Conservation (phyloP, 2,888 invertebrate species). For the Neria commutata region DNA sequence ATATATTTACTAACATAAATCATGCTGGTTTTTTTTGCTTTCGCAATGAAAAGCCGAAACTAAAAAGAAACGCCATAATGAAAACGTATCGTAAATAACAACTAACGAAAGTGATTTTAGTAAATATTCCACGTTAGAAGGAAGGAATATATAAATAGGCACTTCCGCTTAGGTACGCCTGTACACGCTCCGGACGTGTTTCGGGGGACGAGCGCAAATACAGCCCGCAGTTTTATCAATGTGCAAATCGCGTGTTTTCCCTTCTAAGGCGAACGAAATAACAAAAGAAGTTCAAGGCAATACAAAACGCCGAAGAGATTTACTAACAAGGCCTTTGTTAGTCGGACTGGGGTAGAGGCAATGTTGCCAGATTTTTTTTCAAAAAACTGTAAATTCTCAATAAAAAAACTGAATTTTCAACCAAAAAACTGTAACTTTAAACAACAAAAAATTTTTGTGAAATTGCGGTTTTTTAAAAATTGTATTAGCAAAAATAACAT, state of each 20-base stretch:
- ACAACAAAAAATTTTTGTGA: too few species aligned
- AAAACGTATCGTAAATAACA: slow-evolving; percentile 14
- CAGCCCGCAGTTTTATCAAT: slow-evolving; percentile 51
- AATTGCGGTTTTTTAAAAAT: too few species aligned
- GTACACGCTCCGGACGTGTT: too few species aligned
- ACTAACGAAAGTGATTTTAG: slow-evolving; percentile 23
- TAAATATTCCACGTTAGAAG: too few species aligned
- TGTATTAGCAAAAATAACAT: too few species aligned
- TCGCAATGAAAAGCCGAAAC: slow-evolving; percentile 34
- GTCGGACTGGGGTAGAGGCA: background rate
- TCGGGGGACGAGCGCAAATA: too few species aligned
- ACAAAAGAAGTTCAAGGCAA: slow-evolving; percentile 18
- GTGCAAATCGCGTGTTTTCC: slow-evolving; percentile 45
- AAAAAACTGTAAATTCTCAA: background rate
- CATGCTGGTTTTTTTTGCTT: too few species aligned
- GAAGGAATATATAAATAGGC: too few species aligned
- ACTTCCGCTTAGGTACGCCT: too few species aligned
- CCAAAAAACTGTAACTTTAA: too few species aligned
- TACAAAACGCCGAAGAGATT: slow-evolving; percentile 19
- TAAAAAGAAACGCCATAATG: slow-evolving; percentile 25
- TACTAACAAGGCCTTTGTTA: background rate
- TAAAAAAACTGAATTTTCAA: too few species aligned
- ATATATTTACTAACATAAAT: too few species aligned
- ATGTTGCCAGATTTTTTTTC: slow-evolving; percentile 19
- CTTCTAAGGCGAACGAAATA: slow-evolving; percentile 26